These are phyloP conservation scores for Muntiacus reevesi DNA, from an alignment of 2,113 vertebrate genomes.

Conservation along the genomic window DNA sequence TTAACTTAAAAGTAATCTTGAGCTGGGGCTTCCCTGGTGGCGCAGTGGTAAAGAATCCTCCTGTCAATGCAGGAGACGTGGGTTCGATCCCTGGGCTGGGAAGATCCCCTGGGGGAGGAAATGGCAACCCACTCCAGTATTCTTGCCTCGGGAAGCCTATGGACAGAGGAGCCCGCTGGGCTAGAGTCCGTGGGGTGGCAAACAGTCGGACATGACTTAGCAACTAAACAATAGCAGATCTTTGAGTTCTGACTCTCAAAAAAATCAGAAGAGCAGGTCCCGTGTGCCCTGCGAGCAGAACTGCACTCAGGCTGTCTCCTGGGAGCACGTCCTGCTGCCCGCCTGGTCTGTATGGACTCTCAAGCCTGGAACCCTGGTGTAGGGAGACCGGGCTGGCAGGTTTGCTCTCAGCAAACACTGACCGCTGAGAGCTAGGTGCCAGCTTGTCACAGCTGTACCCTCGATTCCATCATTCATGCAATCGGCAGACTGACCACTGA, in stretches of 20 bases:
- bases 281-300: accelerated
- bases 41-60: not conserved
- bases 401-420: not conserved
- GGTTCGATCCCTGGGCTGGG: not conserved
- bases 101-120: not conserved
- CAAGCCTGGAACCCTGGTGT: not conserved
- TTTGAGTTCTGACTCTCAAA: not conserved
- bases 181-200: not conserved
- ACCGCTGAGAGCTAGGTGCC: not conserved
- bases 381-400: too few relatives aligned
- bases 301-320: too few relatives aligned
- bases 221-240: not conserved
- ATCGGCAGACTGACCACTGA: not conserved
- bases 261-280: not conserved
- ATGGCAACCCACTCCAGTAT: not conserved
- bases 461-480: not conserved
- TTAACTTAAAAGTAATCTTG: not conserved
- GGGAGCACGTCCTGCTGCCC: accelerated
- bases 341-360: not conserved
- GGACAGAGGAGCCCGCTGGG: not conserved
- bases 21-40: not conserved
- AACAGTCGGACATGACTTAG: accelerated
- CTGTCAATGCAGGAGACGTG: not conserved
- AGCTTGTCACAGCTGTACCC: too few relatives aligned
- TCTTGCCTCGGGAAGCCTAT: not conserved